Percentiles rank a stretch among this genome's conserved stretches.
Evolutionary conservation across 1,140 invertebrate species (phyloP).

Genomic region (Nomia melanderi): DNA sequence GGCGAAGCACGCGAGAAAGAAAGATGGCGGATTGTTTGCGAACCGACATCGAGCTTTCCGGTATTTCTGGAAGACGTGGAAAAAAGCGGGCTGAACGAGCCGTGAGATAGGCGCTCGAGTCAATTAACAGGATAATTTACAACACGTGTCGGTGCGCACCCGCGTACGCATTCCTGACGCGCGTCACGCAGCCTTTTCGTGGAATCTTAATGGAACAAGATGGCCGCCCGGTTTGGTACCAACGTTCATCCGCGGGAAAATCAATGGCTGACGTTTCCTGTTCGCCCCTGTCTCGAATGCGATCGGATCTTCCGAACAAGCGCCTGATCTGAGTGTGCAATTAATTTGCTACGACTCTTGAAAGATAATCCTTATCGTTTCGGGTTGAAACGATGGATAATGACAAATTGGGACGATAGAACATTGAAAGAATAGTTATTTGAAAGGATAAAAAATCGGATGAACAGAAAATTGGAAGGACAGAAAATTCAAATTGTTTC

Average conservation of each 20-base stretch:
- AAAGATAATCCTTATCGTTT: too few species aligned
- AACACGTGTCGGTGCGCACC: constrained; percentile 22
- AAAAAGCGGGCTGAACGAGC: not conserved
- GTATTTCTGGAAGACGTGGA: not conserved
- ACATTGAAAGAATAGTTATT: too few species aligned
- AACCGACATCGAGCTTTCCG: too few species aligned
- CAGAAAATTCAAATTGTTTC: too few species aligned
- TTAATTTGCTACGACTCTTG: too few species aligned
- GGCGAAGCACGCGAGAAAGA: too few species aligned
- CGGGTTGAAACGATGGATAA: too few species aligned
- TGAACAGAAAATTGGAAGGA: too few species aligned
- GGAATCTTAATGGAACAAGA: constrained; percentile 21
- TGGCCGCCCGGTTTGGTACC: not conserved
- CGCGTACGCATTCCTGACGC: constrained; percentile 10
- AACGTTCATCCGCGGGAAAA: constrained; percentile 13
- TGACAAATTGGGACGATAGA: too few species aligned
- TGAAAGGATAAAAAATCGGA: too few species aligned
- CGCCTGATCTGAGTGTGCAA: not conserved
- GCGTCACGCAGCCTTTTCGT: constrained; percentile 18
- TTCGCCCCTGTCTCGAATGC: not conserved
- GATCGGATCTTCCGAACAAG: not conserved
- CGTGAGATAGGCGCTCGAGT: constrained; percentile 5
- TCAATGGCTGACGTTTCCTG: not conserved
- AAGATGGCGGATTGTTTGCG: not conserved
- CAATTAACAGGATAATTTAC: constrained; percentile 57